Evolutionary conservation across 2,888 invertebrate species (phyloP).

Genomic region (Drosophila mimica): DNA sequence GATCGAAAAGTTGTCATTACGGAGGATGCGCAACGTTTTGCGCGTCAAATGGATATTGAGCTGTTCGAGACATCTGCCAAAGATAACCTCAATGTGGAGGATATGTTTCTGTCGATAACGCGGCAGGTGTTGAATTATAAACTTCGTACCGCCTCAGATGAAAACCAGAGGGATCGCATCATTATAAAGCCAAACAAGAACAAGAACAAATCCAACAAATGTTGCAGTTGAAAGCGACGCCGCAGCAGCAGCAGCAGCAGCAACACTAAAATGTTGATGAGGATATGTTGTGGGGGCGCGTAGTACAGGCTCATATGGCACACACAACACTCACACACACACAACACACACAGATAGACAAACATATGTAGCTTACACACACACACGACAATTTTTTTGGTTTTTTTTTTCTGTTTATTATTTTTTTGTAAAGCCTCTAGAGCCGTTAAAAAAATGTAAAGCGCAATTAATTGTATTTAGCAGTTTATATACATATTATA

Average conservation of each 20-base stretch:
- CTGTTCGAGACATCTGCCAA: constrained; percentile 99
- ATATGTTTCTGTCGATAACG: constrained; percentile 93
- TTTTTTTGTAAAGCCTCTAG: constrained; percentile 55
- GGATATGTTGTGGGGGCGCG: constrained; percentile 53
- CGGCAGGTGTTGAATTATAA: constrained; percentile 85
- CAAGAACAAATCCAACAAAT: constrained; percentile 84
- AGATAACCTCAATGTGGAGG: constrained; percentile 99
- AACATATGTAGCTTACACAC: constrained; percentile 37
- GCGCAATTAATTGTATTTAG: constrained; percentile 79
- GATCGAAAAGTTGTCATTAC: constrained; percentile 98
- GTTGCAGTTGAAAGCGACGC: constrained; percentile 83
- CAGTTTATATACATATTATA: constrained; percentile 74
- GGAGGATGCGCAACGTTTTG: constrained; percentile 98
- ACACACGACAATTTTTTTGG: constrained; percentile 41
- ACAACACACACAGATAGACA: constrained; percentile 35
- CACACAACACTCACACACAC: constrained; percentile 28
- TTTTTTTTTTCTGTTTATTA: constrained; percentile 47
- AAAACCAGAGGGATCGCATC: constrained; percentile 83
- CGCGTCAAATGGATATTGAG: constrained; percentile 98
- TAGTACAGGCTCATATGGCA: constrained; percentile 65
- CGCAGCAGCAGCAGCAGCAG: constrained; percentile 15
- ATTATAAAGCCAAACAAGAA: constrained; percentile 80
- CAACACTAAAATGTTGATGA: constrained; percentile 21
- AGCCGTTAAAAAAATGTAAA: constrained; percentile 73
- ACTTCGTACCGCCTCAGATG: constrained; percentile 83